Base-by-base conservation (phyloP, 2,888 invertebrate genomes). In the Pseudococcus viburni region DNA sequence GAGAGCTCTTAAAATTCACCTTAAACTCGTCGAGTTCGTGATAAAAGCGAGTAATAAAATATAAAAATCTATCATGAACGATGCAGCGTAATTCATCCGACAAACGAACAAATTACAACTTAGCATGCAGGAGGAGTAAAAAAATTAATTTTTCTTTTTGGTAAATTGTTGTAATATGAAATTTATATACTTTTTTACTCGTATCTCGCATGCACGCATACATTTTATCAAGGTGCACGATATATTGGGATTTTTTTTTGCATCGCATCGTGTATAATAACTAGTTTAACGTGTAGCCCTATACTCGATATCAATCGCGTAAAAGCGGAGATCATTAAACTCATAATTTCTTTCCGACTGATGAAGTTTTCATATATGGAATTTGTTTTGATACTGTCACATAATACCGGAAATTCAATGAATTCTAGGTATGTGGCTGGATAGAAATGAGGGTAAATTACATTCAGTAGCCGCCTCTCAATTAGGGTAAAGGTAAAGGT, bases 1-100 rank as follows among this genome's bases (percentile, higher is more conserved):
- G 55, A 55, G 55, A 55, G 55, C 55, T 55, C 55, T 55, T 55
- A n/a, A 55, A 55, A 55, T 55, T 55, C 55, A 55, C n/a, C 55
- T 55, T 4, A 55, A 55, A 55, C 55, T 55, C 55, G 7, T 17
- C 55, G 55, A 55, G 55, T 55, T 55, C 55, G 55, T 55, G 55
- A 55, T 55, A 55, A 55, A 55, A 55, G 7, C 55, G 55, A 55
- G 55, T 55, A 55, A 55, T 55, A 55, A 55, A 55, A 55, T 55
- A 55, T 55, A n/a, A 55, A 55, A 55, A 55, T 55, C 55, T 55
- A 55, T 55, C 55, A n/a, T 55, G 55, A 55, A 55, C 55, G 17
- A 17, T 55, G 15, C n/a, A 55, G 55, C n/a, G 55, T 55, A 55
- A 55, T 55, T 55, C 55, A 55, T 55, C 55, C 55, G 55, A 55